Evolutionary conservation across 2,797 vertebrate genomes (phyloP), one percentile per base, ranked within the genome.

Genomic region (Pangasius mekongensis): DNA sequence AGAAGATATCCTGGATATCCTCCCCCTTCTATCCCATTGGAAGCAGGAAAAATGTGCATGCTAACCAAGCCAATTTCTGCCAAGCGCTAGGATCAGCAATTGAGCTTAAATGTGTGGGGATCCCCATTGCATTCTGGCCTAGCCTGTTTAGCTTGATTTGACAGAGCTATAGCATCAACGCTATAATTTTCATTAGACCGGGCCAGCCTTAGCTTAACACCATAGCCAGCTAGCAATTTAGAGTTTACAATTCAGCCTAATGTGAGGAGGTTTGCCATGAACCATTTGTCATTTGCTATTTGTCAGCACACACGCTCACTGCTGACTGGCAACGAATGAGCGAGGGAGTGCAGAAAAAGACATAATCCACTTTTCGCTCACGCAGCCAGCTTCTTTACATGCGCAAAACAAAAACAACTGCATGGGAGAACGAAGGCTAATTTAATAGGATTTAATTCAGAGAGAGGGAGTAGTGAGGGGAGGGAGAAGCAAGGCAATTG

Each of bases 101-200:
- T 89, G 89, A 87, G 67, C 69, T 71, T 91, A 89, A 91, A 90
- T 83, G 83, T 64, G 90, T 90, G 90, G 91, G 93, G 90, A 89
- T 89, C 87, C 89, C 81, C 86, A 27, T 54, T 73, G 80, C 74
- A 67, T 89, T 86, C 84, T 62, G 58, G 60, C 83, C 66, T 77
- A n/a, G 87, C 69, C 64, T 86, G 93, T 81, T 89, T 67, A 80
- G 67, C 77, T 80, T 93, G 92, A 94, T 94, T 94, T 91, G 92
- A 91, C 86, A 83, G 88, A 91, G 83, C 91, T 92, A 85, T 86
- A 90, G 92, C 89, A 94, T 89, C 43, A 93, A 93, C 92, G 93
- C 94, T 94, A 93, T 94, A 92, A 96, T 96, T 96, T 96, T 95
- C 96, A 96, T 96, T 95, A 95, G 94, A 92, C 91, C 90, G 91